Percentiles rank a stretch among this genome's conserved stretches.
Evolutionary conservation across 2,797 vertebrate species (phyloP).

Genomic region (Anguilla megastoma): DNA sequence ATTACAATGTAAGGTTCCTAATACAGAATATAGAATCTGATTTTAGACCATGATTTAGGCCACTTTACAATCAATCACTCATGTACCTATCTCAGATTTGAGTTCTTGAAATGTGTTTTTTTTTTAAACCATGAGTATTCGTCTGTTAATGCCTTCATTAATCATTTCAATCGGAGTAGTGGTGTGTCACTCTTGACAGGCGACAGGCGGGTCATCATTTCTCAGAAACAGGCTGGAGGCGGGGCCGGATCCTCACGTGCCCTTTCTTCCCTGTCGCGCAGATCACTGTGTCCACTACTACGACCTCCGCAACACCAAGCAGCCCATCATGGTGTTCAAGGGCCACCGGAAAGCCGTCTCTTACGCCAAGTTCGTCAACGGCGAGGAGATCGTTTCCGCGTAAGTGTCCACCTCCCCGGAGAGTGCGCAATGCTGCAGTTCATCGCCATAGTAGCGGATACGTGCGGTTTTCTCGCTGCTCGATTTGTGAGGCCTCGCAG

Average conservation of each 20-base stretch:
- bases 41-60: neutral
- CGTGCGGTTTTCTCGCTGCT: neutral
- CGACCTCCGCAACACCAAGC: conserved; percentile 98
- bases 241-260: neutral
- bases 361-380: conserved; percentile 97
- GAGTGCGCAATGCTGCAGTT: too few relatives aligned
- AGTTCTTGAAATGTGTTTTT: too few relatives aligned
- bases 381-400: conserved; percentile 98
- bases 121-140: neutral
- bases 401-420: conserved; percentile 72
- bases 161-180: neutral
- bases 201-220: neutral
- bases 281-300: conserved; percentile 99
- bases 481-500: neutral
- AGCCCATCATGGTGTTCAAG: conserved; percentile 99
- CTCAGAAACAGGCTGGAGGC: neutral
- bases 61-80: neutral
- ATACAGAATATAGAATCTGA: neutral
- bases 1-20: neutral
- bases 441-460: neutral
- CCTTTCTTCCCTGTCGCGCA: conserved; percentile 49
- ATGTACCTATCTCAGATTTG: too few relatives aligned
- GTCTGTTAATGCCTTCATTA: neutral
- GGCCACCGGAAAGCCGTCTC: conserved; percentile 98
- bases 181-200: neutral